Conservation (phyloP, 1,140 invertebrate genomes). For the Drosophila sulfurigaster region DNA sequence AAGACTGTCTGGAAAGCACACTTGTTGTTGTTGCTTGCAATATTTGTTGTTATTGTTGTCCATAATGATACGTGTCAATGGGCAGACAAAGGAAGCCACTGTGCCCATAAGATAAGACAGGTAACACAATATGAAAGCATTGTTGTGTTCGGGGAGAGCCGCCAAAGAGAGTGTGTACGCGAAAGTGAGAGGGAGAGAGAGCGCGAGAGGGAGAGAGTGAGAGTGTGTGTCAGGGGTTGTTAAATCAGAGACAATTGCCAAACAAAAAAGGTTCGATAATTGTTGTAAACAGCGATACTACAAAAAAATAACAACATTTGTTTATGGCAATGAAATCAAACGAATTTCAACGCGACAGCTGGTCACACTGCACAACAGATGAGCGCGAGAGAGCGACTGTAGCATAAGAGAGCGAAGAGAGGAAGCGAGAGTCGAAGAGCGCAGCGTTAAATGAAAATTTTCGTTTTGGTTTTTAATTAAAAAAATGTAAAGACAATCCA, state of each 20-base stretch:
- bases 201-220: neutral
- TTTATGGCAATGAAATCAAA: slow-evolving; percentile 10
- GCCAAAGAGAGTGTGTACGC: neutral
- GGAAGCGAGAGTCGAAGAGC: slow-evolving; percentile 12
- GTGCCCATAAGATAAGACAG: slow-evolving; percentile 35
- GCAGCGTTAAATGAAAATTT: slow-evolving; percentile 21
- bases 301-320: slow-evolving; percentile 4
- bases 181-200: slow-evolving; percentile 3
- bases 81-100: slow-evolving; percentile 37
- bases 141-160: slow-evolving; percentile 19
- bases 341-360: neutral
- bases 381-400: neutral
- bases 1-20: slow-evolving; percentile 11
- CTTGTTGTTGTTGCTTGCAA: slow-evolving; percentile 12
- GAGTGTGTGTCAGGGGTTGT: neutral
- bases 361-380: slow-evolving; percentile 14
- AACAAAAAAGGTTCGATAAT: neutral
- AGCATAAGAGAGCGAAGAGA: neutral
- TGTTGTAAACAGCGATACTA: neutral
- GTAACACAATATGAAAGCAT: slow-evolving; percentile 36
- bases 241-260: neutral
- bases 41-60: slow-evolving; percentile 1
- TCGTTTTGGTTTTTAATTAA: slow-evolving; percentile 34
- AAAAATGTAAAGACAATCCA: neutral
- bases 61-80: slow-evolving; percentile 55